Evolutionary conservation across 2,113 vertebrate genomes (phyloP).

Genomic region (Beaufortia kweichowensis): DNA sequence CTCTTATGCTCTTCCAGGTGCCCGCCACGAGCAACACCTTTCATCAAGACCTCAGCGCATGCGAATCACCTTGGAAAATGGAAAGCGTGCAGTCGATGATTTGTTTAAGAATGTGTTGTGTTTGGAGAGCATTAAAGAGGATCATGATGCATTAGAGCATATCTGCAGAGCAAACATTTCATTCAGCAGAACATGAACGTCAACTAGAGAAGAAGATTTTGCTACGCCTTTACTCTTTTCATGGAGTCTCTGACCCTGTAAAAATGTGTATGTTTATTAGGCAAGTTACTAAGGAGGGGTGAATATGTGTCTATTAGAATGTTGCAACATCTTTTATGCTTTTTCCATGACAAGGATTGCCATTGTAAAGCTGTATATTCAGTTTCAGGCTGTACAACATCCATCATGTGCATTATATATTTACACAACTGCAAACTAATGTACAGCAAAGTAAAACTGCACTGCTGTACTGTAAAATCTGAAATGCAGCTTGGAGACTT

Average conservation of each 20-base stretch:
- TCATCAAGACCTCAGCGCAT: constrained; percentile 39
- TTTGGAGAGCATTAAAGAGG: constrained; percentile 23
- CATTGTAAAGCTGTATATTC: background rate
- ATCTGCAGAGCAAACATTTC: constrained; percentile 32
- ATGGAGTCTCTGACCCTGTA: background rate
- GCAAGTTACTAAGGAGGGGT: background rate
- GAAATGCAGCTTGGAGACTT: too few relatives aligned
- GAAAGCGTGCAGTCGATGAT: constrained; percentile 1
- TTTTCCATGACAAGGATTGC: background rate
- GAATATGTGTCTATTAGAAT: background rate
- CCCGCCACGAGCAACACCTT: constrained; percentile 44
- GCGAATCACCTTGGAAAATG: constrained; percentile 16
- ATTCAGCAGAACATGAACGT: constrained; percentile 1
- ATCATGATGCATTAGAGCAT: constrained; percentile 18
- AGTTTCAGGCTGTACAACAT: background rate
- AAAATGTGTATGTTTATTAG: background rate
- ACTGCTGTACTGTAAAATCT: background rate
- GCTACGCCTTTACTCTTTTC: background rate
- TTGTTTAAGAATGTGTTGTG: constrained; percentile 26
- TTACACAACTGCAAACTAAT: background rate
- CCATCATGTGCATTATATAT: background rate
- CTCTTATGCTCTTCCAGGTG: constrained; percentile 43
- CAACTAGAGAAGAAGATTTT: background rate
- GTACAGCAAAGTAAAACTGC: background rate
- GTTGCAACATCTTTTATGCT: background rate